Base-by-base conservation (phyloP, 2,797 vertebrate genomes). In the Macropus fuliginosus region DNA sequence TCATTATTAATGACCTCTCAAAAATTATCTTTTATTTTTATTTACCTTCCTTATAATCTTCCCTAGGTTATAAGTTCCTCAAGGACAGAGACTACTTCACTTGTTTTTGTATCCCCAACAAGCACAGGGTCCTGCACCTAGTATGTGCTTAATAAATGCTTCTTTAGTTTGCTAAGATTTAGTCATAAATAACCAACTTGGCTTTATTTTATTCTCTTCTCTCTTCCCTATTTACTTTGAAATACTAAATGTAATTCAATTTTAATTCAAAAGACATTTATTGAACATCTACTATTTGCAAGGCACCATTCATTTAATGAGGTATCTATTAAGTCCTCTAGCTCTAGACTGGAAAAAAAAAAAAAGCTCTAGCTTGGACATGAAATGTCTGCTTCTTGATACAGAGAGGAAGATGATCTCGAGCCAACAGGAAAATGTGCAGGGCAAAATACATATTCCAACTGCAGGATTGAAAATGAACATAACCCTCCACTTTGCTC, bases 301-400 rank as follows among this genome's bases (percentile, higher is more conserved):
- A 87, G 40, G 40, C 21, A 87, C 4, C 40, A 27, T 87, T 87
- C 54, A 28, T 95, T 94, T 94, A 93, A 97, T 95, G 92, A 97
- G 81, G 92, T 74, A 87, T n/a, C 91, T 91, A 52, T 11, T 91
- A n/a, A 91, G 9, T 56, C 93, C 92, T 94, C 55, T 31, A 52
- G 11, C 93, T 94, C 54, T 18, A 62, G 91, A 55, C 40, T 90
- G 52, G 52, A 94, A 74, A 74, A 95, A 74, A 66, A 74, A 66
- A 74, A 74, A 74, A 54, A 56, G 21, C 56, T 90, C 92, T 90
- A 94, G 56, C 74, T 90, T 87, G 10, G 40, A 24, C 92, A 62
- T 16, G 34, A 74, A 74, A 40, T 81, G 5, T 81, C n/a, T 81
- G 34, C 62, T 74, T 46, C 74, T 87, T 87, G 40, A 50, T 46